Percentiles rank a stretch among this genome's conserved stretches.
Evolutionary conservation across 2,888 invertebrate genomes (phyloP).

Genomic region (Polydrusus tereticollis): DNA sequence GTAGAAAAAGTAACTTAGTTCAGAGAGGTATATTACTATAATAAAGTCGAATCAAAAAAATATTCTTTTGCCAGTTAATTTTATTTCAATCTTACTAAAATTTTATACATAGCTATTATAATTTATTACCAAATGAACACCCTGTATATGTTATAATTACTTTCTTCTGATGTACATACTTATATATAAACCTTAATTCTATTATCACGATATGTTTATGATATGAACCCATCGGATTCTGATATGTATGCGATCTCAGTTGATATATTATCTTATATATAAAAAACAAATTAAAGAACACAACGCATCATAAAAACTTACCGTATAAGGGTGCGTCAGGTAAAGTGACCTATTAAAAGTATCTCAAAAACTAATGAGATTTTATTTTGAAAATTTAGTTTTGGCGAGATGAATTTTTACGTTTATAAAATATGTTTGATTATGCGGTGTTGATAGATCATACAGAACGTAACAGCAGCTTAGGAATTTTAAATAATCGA

Average conservation of each 20-base stretch:
- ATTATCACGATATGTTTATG: conserved; percentile 50
- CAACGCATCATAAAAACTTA: not conserved
- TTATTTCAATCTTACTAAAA: not conserved
- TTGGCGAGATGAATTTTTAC: too few species aligned
- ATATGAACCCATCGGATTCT: conserved; percentile 65
- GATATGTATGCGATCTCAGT: conserved; percentile 69
- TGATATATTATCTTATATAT: conserved; percentile 62
- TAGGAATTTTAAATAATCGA: too few species aligned
- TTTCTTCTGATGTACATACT: not conserved
- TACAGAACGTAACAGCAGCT: too few species aligned
- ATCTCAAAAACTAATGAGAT: too few species aligned
- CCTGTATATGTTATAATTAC: conserved; percentile 2
- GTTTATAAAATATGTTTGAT: too few species aligned
- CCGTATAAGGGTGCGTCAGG: too few species aligned
- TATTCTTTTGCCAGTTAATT: not conserved
- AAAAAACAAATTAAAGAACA: conserved; percentile 35
- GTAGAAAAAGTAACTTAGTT: too few species aligned
- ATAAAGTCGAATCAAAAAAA: too few species aligned
- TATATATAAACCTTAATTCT: conserved; percentile 36
- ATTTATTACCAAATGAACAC: conserved; percentile 30
- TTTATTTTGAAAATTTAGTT: too few species aligned
- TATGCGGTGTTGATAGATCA: too few species aligned
- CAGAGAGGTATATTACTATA: too few species aligned
- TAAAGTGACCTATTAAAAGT: too few species aligned
- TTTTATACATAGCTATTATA: not conserved